Evolutionary conservation across 37 sponge, comb jelly and placozoan species (phyloP).

Genomic region (Dysidea cf. avara): DNA sequence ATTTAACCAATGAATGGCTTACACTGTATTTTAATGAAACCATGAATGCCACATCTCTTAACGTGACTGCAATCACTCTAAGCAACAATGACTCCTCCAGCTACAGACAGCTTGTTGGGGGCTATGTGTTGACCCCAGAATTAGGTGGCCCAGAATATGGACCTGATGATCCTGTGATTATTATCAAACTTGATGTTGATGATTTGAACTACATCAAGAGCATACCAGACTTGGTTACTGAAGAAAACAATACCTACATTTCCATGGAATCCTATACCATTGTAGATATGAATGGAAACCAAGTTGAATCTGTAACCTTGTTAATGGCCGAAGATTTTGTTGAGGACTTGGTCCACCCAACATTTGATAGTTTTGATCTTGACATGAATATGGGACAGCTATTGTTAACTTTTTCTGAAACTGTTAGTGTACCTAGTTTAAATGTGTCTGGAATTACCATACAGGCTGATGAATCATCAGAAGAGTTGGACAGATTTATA

Average conservation of each 20-base stretch:
- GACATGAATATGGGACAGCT: slow-evolving; percentile 71
- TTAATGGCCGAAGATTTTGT: slow-evolving; percentile 28
- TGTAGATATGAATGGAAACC: slow-evolving; percentile 74
- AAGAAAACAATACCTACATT: slow-evolving; percentile 50
- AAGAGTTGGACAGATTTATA: slow-evolving; percentile 28
- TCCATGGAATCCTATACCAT: slow-evolving; percentile 50
- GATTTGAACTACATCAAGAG: slow-evolving; percentile 86
- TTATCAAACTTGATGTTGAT: slow-evolving; percentile 33
- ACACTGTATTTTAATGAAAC: slow-evolving; percentile 84
- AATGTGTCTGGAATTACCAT: slow-evolving; percentile 56
- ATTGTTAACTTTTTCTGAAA: slow-evolving; percentile 71
- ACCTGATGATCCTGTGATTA: slow-evolving; percentile 63
- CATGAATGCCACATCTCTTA: slow-evolving; percentile 62
- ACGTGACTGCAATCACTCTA: slow-evolving; percentile 44
- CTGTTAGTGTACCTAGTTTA: slow-evolving; percentile 74
- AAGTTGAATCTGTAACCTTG: slow-evolving; percentile 8
- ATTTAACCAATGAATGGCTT: slow-evolving; percentile 63
- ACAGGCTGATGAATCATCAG: slow-evolving; percentile 42
- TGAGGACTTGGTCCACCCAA: slow-evolving; percentile 57
- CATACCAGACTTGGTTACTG: slow-evolving; percentile 42
- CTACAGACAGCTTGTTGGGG: slow-evolving; percentile 32
- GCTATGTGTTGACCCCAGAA: slow-evolving; percentile 31
- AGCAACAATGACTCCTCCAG: slow-evolving; percentile 38
- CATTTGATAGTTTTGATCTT: slow-evolving; percentile 68
- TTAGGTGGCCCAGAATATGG: slow-evolving; percentile 43